Evolutionary conservation across 2,888 invertebrate species (phyloP), one percentile per base, ranked within the genome.

Genomic region (Lampropteryx suffumata): DNA sequence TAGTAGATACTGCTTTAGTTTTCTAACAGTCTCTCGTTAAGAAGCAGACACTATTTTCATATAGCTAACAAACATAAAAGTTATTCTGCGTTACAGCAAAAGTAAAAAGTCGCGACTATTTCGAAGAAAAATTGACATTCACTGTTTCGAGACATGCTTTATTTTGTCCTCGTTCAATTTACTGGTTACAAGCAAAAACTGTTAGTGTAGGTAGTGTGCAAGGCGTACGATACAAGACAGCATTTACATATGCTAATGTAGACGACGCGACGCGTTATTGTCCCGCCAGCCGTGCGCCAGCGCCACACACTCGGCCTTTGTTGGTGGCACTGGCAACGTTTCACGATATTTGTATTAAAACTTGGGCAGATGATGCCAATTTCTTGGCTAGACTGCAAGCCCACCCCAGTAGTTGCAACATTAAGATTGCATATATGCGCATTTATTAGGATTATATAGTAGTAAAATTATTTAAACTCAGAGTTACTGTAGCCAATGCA

Each of bases 191-290:
- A 69, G 78, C 76, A 81, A 82, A 81, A 81, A 82, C 81, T 80
- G 77, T 79, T 79, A 76, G 73, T 65, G 69, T 69, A 66, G 64
- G 69, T 69, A 67, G 65, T 64, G 71, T 66, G 67, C 65, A 60
- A 62, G 64, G 67, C 71, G 72, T 73, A 74, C 73, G 72, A 75
- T 75, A 71, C 72, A 69, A 64, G 66, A 64, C 59, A 64, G 57
- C 56, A 84, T 83, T 84, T 79, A 76, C 83, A 84, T 83, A 84
- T 84, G 83, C 70, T 80, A 82, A 84, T 83, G 73, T 64, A 70
- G 67, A 65, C 73, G 72, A 63, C 62, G 64, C 63, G 69, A 63
- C 62, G 64, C 63, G 69, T 65, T 53, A 46, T 42, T 63, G 69
- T 53, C 52, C 45, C 51, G 59, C 43, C 57, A 42, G 58, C 47